Evolutionary conservation across 37 sponge, comb jelly and placozoan species (phyloP).

Genomic region (Petrosia ficiformis): DNA sequence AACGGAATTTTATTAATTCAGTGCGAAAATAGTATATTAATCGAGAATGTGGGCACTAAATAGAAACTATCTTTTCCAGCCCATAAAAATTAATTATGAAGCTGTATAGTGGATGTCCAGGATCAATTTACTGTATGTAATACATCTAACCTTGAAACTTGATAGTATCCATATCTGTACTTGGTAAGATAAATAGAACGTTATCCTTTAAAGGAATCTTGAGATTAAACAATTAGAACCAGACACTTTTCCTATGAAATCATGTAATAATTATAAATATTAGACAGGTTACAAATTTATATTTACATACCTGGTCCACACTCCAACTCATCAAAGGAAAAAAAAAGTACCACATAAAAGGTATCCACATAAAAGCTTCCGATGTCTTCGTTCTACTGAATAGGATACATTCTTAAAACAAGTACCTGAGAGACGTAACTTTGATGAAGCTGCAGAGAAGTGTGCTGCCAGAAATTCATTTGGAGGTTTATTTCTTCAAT

Average conservation of each 20-base stretch:
- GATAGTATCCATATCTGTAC: neutral
- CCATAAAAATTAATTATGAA: too few relatives aligned
- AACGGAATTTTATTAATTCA: too few relatives aligned
- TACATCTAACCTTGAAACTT: too few relatives aligned
- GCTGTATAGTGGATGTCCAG: too few relatives aligned
- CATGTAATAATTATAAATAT: too few relatives aligned
- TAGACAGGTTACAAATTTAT: neutral
- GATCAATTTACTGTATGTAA: too few relatives aligned
- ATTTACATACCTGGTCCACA: slow-evolving; percentile 32
- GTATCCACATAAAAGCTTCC: slow-evolving; percentile 9
- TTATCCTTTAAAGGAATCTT: too few relatives aligned
- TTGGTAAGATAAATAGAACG: neutral
- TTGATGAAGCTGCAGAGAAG: neutral
- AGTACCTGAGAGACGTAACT: neutral
- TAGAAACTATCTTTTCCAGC: too few relatives aligned
- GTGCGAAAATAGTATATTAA: too few relatives aligned
- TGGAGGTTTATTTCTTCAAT: slow-evolving; percentile 25
- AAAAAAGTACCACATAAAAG: slow-evolving; percentile 30
- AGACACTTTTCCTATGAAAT: neutral
- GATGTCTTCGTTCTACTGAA: slow-evolving; percentile 16
- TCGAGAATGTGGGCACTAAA: too few relatives aligned
- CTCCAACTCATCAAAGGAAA: slow-evolving; percentile 15
- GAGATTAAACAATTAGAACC: too few relatives aligned
- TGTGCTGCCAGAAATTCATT: neutral
- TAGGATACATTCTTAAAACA: slow-evolving; percentile 15